Base-by-base conservation (phyloP, 1,140 invertebrate species). In the Pomacea maculata region DNA sequence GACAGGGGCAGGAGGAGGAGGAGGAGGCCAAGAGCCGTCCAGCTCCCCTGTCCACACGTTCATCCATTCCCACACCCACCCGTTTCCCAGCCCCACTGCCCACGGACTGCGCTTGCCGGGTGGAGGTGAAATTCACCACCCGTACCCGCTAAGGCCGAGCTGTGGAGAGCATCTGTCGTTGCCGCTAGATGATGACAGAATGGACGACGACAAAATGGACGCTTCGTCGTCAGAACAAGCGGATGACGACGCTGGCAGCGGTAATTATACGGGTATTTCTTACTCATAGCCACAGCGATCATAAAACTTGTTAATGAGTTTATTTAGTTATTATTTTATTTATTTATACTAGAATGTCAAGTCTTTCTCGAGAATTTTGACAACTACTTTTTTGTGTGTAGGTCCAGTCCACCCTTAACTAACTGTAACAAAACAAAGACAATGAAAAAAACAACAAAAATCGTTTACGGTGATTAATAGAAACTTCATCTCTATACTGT, bases 171-270 rank as follows among this genome's bases (percentile, higher is more conserved):
- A 11, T 17, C 57, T 14, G 11, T 17, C 57, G 0, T 34, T 70
- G 67, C 21, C 67, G n/a, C 11, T 70, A 12, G n/a, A n/a, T 34
- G n/a, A n/a, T 11, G 21, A 70, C n/a, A n/a, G 11, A 34, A 34
- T 25, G 67, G 67, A 70, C 9, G 67, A 70, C 12, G 67, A 70
- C 67, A 70, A 70, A 34, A 70, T 70, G 67, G 67, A 70, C 21
- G 67, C 12, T 25, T n/a, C 67, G 6, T 25, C 67, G 10, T 70
- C 67, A n/a, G 67, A 70, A 25, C 21, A n/a, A 34, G 67, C 21
- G 21, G 29, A 70, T n/a, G 67, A 70, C 10, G 29, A 34, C 21
- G 11, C 6, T n/a, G 67, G 67, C 29, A 34, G 29, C 11, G 29
- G 29, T 70, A 70, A 70, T 17, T 25, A 70, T 70, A 70, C n/a